These are phyloP conservation scores for Carassius gibelio DNA, from an alignment of 2,113 vertebrate species.

Conservation along the genomic window DNA sequence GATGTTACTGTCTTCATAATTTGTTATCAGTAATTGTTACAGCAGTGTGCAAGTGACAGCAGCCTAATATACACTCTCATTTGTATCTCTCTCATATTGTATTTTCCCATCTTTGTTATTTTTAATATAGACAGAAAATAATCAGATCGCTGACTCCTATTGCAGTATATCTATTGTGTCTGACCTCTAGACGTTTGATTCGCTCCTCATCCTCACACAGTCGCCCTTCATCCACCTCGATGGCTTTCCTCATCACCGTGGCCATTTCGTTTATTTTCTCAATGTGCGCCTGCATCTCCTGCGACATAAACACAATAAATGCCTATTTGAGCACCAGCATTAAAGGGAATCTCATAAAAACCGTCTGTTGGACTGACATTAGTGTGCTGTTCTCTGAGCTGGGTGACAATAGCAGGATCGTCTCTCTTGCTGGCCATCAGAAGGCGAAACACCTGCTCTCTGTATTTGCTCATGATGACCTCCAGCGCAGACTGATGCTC, in stretches of 20 bases:
- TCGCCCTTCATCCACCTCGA: slow-evolving; percentile 90
- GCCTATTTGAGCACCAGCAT: neutral
- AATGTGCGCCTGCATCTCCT: slow-evolving; percentile 93
- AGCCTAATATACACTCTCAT: too few relatives aligned
- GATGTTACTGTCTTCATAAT: neutral
- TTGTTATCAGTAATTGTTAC: too few relatives aligned
- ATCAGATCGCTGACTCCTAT: neutral
- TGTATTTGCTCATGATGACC: slow-evolving; percentile 97
- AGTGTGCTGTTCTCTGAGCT: slow-evolving; percentile 95
- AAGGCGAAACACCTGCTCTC: slow-evolving; percentile 93
- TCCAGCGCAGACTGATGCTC: slow-evolving; percentile 98
- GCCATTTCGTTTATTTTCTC: slow-evolving; percentile 99
- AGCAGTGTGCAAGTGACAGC: too few relatives aligned
- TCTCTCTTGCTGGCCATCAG: slow-evolving; percentile 95
- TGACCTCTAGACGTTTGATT: slow-evolving; percentile 91
- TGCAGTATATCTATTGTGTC: neutral
- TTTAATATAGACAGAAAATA: neutral
- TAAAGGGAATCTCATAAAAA: neutral
- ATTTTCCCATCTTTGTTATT: too few relatives aligned
- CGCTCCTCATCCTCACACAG: slow-evolving; percentile 90
- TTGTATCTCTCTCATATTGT: neutral
- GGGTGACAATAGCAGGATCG: slow-evolving; percentile 85
- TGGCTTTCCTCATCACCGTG: slow-evolving; percentile 93
- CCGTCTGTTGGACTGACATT: slow-evolving; percentile 74
- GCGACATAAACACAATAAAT: slow-evolving; percentile 11